Conservation (phyloP, 1,140 invertebrate species). For the Octopus bimaculoides region DNA sequence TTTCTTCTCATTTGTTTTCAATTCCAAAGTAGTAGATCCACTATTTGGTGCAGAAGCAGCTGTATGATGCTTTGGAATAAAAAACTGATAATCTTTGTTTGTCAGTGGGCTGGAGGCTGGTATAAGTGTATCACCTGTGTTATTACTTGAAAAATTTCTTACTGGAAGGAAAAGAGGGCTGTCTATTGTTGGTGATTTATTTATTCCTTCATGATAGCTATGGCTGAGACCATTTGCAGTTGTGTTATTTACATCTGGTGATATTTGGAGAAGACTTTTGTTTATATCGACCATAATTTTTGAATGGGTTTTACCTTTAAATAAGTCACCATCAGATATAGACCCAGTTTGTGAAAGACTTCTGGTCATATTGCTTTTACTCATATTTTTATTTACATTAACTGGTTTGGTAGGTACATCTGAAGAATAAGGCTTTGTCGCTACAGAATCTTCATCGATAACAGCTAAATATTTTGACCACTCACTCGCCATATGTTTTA, state of each 20-base stretch:
- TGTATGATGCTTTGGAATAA: neutral
- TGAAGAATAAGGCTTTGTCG: neutral
- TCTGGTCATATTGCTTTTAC: neutral
- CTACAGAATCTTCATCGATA: slow-evolving; percentile 2
- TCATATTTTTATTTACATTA: neutral
- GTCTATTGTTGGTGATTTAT: neutral
- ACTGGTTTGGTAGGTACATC: neutral
- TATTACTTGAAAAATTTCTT: neutral
- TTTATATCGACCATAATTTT: neutral
- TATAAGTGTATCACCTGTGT: neutral
- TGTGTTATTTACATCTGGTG: neutral
- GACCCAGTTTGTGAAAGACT: neutral
- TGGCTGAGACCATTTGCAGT: neutral
- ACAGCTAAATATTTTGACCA: slow-evolving; percentile 12
- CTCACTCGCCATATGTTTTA: neutral
- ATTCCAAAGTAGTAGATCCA: too few species aligned
- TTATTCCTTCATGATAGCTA: neutral
- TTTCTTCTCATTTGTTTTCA: too few species aligned
- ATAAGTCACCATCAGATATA: slow-evolving; percentile 3
- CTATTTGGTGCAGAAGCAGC: too few species aligned
- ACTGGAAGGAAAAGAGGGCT: neutral
- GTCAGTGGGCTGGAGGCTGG: neutral
- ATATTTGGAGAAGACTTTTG: neutral
- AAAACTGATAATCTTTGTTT: neutral
- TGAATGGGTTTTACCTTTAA: neutral